These are phyloP conservation scores for Amphiura filiformis DNA, from an alignment of 35 echinoderm and acorn worm species.

Conservation along the genomic window DNA sequence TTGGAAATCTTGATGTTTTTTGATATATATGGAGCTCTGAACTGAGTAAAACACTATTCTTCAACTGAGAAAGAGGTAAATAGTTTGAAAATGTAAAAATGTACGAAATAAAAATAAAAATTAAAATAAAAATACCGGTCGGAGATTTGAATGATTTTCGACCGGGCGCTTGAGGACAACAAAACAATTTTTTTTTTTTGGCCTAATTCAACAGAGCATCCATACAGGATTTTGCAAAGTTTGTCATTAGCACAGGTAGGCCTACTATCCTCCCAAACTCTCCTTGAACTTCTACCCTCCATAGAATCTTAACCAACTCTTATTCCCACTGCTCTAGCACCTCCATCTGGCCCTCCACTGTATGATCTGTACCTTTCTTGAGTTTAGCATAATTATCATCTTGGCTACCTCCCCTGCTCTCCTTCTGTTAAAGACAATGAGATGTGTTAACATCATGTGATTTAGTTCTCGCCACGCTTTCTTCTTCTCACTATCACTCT, in stretches of 20 bases:
- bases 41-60: too few species aligned
- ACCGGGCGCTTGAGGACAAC: too few species aligned
- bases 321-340: slow-evolving; percentile 51
- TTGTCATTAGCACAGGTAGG: background rate
- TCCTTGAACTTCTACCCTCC: slow-evolving; percentile 64
- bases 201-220: background rate
- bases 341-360: slow-evolving; percentile 35
- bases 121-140: too few species aligned
- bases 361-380: slow-evolving; percentile 47
- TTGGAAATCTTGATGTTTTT: too few species aligned
- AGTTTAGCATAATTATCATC: slow-evolving; percentile 62
- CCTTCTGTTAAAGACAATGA: slow-evolving; percentile 62
- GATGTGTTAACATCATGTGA: slow-evolving; percentile 47
- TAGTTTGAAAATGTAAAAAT: too few species aligned
- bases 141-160: too few species aligned
- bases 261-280: slow-evolving; percentile 9
- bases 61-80: too few species aligned
- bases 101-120: too few species aligned
- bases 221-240: background rate
- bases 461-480: slow-evolving; percentile 53
- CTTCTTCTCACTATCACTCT: background rate
- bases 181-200: too few species aligned
- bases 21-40: too few species aligned
- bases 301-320: slow-evolving; percentile 23
- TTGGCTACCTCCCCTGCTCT: slow-evolving; percentile 62